Conservation (phyloP, 1,140 invertebrate species). For the Stegodyphus dumicola region DNA sequence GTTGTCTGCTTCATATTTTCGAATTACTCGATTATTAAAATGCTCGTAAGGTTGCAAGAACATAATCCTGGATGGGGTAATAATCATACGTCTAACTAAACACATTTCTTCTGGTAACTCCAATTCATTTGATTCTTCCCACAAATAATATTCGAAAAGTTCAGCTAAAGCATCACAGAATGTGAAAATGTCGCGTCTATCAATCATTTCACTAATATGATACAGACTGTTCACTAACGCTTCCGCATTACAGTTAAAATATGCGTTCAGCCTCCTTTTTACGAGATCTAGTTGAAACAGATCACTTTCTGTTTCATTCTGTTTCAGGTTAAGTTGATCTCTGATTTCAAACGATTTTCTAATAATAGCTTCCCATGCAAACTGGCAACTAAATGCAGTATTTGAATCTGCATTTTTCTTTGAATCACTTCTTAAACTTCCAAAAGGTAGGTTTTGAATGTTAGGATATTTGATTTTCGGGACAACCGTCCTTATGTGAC, state of each 20-base stretch:
- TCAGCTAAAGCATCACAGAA: conserved; percentile 33
- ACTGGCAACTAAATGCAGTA: conserved; percentile 35
- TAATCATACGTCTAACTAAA: conserved; percentile 42
- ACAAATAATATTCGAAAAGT: conserved; percentile 3
- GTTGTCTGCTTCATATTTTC: conserved; percentile 49
- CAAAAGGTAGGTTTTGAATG: conserved; percentile 12
- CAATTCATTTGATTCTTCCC: not conserved
- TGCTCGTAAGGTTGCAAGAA: conserved; percentile 49
- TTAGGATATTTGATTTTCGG: not conserved
- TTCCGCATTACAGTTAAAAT: conserved; percentile 1
- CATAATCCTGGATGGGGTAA: conserved; percentile 54
- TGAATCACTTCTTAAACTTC: not conserved
- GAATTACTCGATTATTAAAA: conserved; percentile 60
- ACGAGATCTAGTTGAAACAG: not conserved
- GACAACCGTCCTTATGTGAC: not conserved
- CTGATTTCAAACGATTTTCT: conserved; percentile 20
- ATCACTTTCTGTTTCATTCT: not conserved
- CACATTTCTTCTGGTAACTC: conserved; percentile 53
- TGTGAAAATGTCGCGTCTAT: conserved; percentile 23
- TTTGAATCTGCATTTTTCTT: not conserved
- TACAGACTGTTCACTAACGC: conserved; percentile 24
- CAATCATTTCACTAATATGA: conserved; percentile 48
- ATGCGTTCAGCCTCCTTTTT: not conserved
- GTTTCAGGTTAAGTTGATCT: conserved; percentile 42
- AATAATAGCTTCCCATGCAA: conserved; percentile 42